Evolutionary conservation across 2,888 invertebrate species (phyloP).

Genomic region (Drosophila falleni): DNA sequence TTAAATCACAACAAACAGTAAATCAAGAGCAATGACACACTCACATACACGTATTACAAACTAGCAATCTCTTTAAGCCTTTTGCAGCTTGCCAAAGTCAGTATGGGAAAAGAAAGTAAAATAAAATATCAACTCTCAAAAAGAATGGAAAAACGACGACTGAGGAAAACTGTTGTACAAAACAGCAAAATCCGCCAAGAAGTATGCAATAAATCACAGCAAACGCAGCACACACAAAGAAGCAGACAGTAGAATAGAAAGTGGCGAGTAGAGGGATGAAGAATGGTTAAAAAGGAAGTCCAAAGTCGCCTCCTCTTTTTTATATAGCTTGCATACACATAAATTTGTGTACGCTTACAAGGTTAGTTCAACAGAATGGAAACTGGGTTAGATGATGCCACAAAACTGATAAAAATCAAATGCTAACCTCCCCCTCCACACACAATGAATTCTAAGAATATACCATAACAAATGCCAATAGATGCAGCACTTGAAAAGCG

Average conservation of each 20-base stretch:
- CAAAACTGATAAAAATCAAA: conserved; percentile 65
- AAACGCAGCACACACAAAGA: conserved; percentile 55
- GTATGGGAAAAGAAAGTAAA: conserved; percentile 30
- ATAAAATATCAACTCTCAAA: conserved; percentile 47
- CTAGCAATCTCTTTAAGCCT: conserved; percentile 57
- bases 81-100: conserved; percentile 45
- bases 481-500: conserved; percentile 71
- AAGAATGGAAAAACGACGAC: conserved; percentile 8
- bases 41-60: conserved; percentile 22
- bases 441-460: conserved; percentile 5
- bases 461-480: conserved; percentile 59
- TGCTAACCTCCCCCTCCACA: conserved; percentile 9
- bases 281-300: not conserved
- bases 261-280: not conserved
- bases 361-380: conserved; percentile 65
- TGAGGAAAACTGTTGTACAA: conserved; percentile 51
- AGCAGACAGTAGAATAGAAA: conserved; percentile 38
- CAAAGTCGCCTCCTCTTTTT: conserved; percentile 14
- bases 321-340: conserved; percentile 51
- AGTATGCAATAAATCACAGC: conserved; percentile 73
- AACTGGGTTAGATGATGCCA: conserved; percentile 66
- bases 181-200: conserved; percentile 67
- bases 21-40: conserved; percentile 38
- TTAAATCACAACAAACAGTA: conserved; percentile 61
- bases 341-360: conserved; percentile 70